Evolutionary conservation across 2,113 vertebrate species (phyloP).

Genomic region (Seriola aureovittata): DNA sequence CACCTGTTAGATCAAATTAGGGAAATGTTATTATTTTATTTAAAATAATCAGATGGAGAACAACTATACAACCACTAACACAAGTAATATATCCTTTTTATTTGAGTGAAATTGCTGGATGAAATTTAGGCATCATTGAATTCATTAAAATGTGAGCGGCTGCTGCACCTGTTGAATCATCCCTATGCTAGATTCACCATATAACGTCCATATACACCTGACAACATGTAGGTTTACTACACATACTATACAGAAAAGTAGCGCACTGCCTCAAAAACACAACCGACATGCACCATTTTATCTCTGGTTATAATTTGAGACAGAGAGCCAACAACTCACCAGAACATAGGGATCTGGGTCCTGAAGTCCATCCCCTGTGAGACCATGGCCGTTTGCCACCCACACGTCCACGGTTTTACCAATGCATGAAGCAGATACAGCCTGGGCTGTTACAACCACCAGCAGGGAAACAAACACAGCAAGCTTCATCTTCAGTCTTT

Average conservation of each 20-base stretch:
- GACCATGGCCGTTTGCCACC: not conserved
- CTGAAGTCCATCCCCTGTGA: not conserved
- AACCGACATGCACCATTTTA: too few species aligned
- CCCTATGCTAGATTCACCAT: not conserved
- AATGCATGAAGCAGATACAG: not conserved
- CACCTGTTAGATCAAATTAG: not conserved
- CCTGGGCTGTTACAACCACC: not conserved
- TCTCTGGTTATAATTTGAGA: not conserved
- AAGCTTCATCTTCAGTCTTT: slow-evolving; percentile 1
- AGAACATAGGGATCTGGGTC: not conserved
- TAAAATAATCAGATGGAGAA: not conserved
- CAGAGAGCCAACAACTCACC: slow-evolving; percentile 10
- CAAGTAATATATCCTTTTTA: not conserved
- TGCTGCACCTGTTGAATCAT: too few species aligned
- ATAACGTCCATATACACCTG: not conserved
- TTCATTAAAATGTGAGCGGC: too few species aligned
- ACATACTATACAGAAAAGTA: not conserved
- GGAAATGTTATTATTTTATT: not conserved
- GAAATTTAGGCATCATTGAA: not conserved
- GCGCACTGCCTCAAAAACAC: too few species aligned
- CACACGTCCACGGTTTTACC: not conserved
- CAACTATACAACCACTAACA: not conserved
- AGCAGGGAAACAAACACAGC: not conserved
- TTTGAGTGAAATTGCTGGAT: not conserved
- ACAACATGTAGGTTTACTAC: not conserved